Base-by-base conservation (phyloP, 1,140 invertebrate species). In the Anthonomus grandis region DNA sequence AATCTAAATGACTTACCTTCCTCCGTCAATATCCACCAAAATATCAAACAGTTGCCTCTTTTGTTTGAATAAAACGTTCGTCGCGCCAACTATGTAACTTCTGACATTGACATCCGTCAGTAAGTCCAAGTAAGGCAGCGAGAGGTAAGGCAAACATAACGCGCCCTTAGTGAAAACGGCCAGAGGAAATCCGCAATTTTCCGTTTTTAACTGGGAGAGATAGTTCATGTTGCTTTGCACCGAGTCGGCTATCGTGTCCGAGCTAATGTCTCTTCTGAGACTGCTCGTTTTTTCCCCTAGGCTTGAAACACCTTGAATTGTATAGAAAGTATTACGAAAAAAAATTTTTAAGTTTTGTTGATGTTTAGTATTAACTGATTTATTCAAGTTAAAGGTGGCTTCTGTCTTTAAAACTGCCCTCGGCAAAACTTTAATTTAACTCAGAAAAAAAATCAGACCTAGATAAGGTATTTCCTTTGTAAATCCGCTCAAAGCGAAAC, bases 1-100 rank as follows among this genome's bases (percentile, higher is more conserved):
- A n/a, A n/a, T n/a, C n/a, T n/a, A n/a, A 48, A 15, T 5, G 17
- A 6, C 24, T 25, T 48, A 56, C 54, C 54, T 56, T 39, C 86
- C 86, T 65, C 86, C 87, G 69, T 92, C 90, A 70, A 96, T 86
- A 76, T 96, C 95, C 9, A 99, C 82, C 45, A 98, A 76, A 23
- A 94, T 88, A 79, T 99, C 96, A 66, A 93, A 90, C 4, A 97
- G 74, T 68, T 96, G 89, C 55, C 87, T 84, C 69, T 96, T 96
- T 68, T 97, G 95, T 73, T 95, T 94, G 70, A 98, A 99, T 5
- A 99, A 77, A 13, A 97, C 86, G 82, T 99, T 99, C 27, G 95
- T 97, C 6, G 96, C 96, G 42, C 97, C 97, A 59, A 97, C 90
- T 27, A 97, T 78, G 75, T 95, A 98, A 41, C 93, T 91, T 59